A percentile compares a stretch with the other conserved stretches of the same genome.
Conservation (phyloP, 2,797 vertebrate genomes). For the Rallus crepitans region DNA sequence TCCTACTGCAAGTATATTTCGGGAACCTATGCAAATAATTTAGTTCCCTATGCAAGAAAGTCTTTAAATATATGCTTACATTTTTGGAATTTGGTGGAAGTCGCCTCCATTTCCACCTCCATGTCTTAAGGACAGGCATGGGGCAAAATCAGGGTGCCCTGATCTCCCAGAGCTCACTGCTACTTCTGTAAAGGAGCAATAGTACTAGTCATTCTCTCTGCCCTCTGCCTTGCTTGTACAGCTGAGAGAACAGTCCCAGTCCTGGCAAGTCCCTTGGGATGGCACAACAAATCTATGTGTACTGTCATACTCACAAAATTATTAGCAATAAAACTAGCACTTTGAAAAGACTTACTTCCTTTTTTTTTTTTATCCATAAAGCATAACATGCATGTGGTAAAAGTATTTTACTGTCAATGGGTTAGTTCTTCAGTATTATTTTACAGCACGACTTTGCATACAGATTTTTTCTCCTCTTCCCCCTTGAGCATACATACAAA, state of each 20-base stretch:
- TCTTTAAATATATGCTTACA: neutral
- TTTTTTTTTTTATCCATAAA: neutral
- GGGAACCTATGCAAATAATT: neutral
- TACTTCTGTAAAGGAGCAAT: neutral
- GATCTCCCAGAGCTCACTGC: neutral
- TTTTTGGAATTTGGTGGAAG: neutral
- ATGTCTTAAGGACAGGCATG: neutral
- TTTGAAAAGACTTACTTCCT: neutral
- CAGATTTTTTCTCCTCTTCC: neutral
- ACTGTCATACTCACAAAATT: neutral
- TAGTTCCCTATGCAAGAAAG: neutral
- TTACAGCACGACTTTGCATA: neutral
- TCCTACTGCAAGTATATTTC: neutral
- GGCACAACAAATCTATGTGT: neutral
- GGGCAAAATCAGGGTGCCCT: neutral
- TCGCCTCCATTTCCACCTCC: neutral
- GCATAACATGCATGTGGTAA: neutral
- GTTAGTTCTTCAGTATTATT: conserved; percentile 7
- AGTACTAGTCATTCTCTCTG: neutral
- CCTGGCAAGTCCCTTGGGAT: neutral
- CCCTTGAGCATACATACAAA: neutral
- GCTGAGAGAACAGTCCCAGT: neutral
- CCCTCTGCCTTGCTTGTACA: neutral
- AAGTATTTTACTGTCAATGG: conserved; percentile 1
- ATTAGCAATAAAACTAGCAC: conserved; percentile 14